phyloP scores from a whole-genome alignment of 1,140 invertebrate genomes.

The Meloidogyne hapla region DNA sequence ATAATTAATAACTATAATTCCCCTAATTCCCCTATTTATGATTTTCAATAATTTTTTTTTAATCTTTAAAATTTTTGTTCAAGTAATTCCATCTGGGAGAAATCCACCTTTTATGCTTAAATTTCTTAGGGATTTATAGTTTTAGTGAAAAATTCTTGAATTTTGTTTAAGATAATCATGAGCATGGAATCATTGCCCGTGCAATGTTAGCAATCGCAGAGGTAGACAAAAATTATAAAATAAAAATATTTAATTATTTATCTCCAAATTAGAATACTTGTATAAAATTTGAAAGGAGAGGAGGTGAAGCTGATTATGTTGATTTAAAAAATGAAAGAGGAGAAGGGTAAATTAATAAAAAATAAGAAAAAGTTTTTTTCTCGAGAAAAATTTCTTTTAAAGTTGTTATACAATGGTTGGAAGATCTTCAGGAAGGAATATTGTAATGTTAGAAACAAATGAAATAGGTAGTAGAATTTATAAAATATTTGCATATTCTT shows the following conservation, averaged over 20 bases:
- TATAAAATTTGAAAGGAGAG: constrained; percentile 28
- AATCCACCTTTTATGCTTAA: no score
- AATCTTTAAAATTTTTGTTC: no score
- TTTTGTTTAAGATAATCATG: constrained; percentile 34
- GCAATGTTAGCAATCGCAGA: constrained; percentile 37
- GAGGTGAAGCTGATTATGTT: constrained; percentile 39
- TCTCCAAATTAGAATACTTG: constrained; percentile 21
- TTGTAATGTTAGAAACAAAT: constrained; percentile 44
- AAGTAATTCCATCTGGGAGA: no score
- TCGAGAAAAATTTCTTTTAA: no score
- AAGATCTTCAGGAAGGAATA: constrained; percentile 35
- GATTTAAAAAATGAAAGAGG: constrained; percentile 34
- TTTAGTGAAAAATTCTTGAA: no score
- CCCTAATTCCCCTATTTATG: no score
- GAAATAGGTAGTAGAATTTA: constrained; percentile 31
- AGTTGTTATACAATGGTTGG: constrained; percentile 44
- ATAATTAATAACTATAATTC: no score
- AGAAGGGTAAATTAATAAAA: constrained; percentile 36
- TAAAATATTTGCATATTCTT: not conserved
- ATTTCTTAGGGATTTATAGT: no score
- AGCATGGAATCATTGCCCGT: constrained; percentile 27
- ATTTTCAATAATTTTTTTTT: not conserved
- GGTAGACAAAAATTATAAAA: constrained; percentile 28
- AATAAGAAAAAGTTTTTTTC: not conserved
- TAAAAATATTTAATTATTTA: not conserved